These are phyloP conservation scores for Apodemia hepburni DNA, from an alignment of 2,888 invertebrate genomes.

Conservation along the genomic window DNA sequence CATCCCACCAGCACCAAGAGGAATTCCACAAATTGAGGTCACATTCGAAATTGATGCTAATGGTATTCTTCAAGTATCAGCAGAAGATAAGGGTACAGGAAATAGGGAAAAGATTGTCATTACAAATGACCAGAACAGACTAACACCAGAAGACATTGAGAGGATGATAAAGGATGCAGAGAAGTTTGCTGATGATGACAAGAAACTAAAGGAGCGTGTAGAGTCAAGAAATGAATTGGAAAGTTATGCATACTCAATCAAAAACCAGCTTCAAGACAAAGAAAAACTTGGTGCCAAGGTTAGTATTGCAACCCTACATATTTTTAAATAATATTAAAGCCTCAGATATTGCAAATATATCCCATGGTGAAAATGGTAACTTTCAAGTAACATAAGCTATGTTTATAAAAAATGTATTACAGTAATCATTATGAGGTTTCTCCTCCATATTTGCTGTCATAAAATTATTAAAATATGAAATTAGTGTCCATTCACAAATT, in stretches of 20 bases:
- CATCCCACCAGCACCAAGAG: slow-evolving; percentile 96
- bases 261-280: slow-evolving; percentile 97
- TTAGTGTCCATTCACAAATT: no score
- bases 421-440: no score
- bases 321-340: background rate
- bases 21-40: slow-evolving; percentile 96
- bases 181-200: slow-evolving; percentile 99
- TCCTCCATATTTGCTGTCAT: no score
- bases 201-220: slow-evolving; percentile 96
- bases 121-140: slow-evolving; percentile 97
- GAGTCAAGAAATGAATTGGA: slow-evolving; percentile 98
- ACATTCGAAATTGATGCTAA: slow-evolving; percentile 97
- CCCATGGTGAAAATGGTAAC: no score
- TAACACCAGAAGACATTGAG: slow-evolving; percentile 99
- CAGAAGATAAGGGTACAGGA: slow-evolving; percentile 99
- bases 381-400: no score
- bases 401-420: no score
- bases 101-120: slow-evolving; percentile 99
- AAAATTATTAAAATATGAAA: no score
- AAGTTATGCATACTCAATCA: slow-evolving; percentile 97
- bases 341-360: background rate
- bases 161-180: slow-evolving; percentile 99
- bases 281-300: slow-evolving; percentile 97
- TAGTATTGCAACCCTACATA: slow-evolving; percentile 26
- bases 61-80: slow-evolving; percentile 96